A percentile compares a stretch with the other conserved stretches of the same genome.
These are phyloP conservation scores for Eupeodes latifasciatus DNA, from an alignment of 2,888 invertebrate species.

Conservation along the genomic window DNA sequence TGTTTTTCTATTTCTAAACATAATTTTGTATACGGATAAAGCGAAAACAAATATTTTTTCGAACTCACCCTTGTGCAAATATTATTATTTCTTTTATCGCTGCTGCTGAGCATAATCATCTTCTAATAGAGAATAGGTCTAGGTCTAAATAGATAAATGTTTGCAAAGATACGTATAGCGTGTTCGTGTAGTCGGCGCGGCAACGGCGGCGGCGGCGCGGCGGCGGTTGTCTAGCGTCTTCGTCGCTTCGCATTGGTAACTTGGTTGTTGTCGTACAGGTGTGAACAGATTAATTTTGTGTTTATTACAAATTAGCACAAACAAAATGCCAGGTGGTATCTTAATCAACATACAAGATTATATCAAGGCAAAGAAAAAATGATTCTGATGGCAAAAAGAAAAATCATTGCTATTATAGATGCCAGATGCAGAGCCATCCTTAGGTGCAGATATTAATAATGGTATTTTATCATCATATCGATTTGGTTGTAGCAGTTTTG, in stretches of 20 bases:
- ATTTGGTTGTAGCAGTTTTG: no score
- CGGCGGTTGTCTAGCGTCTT: background rate
- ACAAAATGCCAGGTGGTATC: conserved; percentile 16
- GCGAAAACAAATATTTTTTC: conserved; percentile 20
- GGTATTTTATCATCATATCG: no score
- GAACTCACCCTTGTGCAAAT: conserved; percentile 4
- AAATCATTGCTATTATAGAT: no score
- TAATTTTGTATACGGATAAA: conserved; percentile 11
- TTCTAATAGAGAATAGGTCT: background rate
- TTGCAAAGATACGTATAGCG: background rate
- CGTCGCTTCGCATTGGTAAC: background rate
- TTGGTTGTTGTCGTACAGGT: background rate
- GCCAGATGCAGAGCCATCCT: conserved; percentile 3
- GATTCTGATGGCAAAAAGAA: background rate
- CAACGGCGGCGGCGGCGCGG: no score
- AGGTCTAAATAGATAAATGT: conserved; percentile 22
- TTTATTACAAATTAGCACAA: conserved; percentile 23
- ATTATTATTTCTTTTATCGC: conserved; percentile 35
- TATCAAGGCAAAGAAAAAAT: background rate
- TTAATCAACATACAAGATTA: background rate
- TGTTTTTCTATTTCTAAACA: background rate
- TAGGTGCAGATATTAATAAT: background rate
- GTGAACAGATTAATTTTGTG: conserved; percentile 34
- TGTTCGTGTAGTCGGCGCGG: no score
- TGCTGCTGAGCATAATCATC: conserved; percentile 4